Evolutionary conservation across 2,888 invertebrate species (phyloP).

Genomic region (Aquatica leii): DNA sequence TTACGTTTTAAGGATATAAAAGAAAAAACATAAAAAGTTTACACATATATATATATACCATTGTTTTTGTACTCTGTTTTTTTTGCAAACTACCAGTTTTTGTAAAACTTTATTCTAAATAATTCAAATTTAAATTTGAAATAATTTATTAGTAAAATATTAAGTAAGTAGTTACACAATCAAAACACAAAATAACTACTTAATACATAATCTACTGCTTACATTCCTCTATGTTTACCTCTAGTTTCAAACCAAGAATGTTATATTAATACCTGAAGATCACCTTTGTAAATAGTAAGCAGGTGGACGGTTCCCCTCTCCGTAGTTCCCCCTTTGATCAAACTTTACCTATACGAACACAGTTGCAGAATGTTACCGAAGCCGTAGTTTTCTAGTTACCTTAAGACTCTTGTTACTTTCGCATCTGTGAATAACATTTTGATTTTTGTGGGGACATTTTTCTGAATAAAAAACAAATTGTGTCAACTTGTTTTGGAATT

Average conservation of each 20-base stretch:
- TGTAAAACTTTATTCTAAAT: too few relatives aligned
- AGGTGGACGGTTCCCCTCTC: conserved; percentile 30
- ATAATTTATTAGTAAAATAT: too few relatives aligned
- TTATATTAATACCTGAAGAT: conserved; percentile 30
- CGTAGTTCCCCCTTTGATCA: conserved; percentile 25
- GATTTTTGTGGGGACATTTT: too few relatives aligned
- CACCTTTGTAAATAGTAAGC: conserved; percentile 33
- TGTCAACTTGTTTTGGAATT: too few relatives aligned
- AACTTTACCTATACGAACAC: conserved; percentile 16
- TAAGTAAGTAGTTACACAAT: too few relatives aligned
- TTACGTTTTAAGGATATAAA: too few relatives aligned
- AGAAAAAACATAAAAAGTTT: too few relatives aligned
- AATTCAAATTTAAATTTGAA: too few relatives aligned
- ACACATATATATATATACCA: too few relatives aligned
- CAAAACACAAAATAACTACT: not conserved
- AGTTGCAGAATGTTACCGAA: conserved; percentile 20
- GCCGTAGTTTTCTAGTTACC: conserved; percentile 30
- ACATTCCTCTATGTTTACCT: conserved; percentile 26
- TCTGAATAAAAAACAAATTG: not conserved
- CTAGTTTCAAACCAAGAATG: conserved; percentile 22
- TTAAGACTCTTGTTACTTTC: conserved; percentile 25
- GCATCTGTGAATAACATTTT: too few relatives aligned
- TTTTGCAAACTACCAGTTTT: too few relatives aligned
- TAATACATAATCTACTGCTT: conserved; percentile 8
- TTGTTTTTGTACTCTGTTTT: too few relatives aligned